These are phyloP conservation scores for Cotesia congregata DNA, from an alignment of 2,888 invertebrate species.

Conservation along the genomic window DNA sequence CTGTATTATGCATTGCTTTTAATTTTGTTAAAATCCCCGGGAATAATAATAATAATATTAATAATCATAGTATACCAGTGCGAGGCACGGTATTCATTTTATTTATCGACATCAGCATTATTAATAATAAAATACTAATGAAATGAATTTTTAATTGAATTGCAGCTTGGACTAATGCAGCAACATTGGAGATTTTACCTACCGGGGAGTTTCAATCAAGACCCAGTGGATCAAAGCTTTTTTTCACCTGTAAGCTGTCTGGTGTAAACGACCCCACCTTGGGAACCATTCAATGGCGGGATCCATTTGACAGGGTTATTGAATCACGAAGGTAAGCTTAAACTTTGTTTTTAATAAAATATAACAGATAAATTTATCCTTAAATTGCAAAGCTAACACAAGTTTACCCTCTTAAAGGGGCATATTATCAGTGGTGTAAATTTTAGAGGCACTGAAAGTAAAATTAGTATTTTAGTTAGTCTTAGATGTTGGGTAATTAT, in stretches of 20 bases:
- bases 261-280: slow-evolving; percentile 78
- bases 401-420: background rate
- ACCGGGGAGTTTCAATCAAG: slow-evolving; percentile 79
- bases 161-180: slow-evolving; percentile 62
- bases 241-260: slow-evolving; percentile 82
- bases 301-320: slow-evolving; percentile 79
- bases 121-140: background rate
- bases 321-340: slow-evolving; percentile 77
- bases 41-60: slow-evolving; percentile 1
- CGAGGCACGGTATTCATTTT: slow-evolving; percentile 40
- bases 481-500: too few species aligned
- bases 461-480: too few species aligned
- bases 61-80: slow-evolving; percentile 17
- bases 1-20: slow-evolving; percentile 61
- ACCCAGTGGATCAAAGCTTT: slow-evolving; percentile 81
- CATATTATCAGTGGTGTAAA: too few species aligned
- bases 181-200: slow-evolving; percentile 80
- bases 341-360: background rate
- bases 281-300: slow-evolving; percentile 85
- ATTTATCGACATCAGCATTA: slow-evolving; percentile 7
- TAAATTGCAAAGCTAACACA: background rate
- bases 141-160: slow-evolving; percentile 37
- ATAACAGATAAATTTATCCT: background rate
- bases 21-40: slow-evolving; percentile 56
- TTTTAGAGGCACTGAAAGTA: too few species aligned